Evolutionary conservation across 2,113 vertebrate genomes (phyloP).

Genomic region (Labrus mixtus): DNA sequence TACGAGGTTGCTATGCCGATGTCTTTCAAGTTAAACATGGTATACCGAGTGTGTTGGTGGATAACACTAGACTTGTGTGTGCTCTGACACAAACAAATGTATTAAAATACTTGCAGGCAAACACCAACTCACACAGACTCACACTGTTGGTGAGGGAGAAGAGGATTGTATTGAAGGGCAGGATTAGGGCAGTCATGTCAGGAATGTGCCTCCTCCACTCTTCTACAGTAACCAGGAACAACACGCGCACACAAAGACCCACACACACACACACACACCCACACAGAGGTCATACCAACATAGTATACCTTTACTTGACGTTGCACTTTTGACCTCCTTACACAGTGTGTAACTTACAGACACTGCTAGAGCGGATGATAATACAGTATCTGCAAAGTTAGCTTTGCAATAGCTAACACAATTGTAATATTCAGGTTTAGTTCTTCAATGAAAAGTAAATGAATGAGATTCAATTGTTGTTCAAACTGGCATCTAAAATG

Average conservation of each 20-base stretch:
- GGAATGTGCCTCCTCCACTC: constrained; percentile 54
- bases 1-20: constrained; percentile 49
- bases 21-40: constrained; percentile 18
- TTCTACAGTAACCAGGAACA: constrained; percentile 18
- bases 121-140: background rate
- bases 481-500: background rate
- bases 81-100: constrained; percentile 16
- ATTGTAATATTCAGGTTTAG: background rate
- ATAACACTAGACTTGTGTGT: background rate
- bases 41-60: constrained; percentile 13
- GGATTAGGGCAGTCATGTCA: constrained; percentile 49
- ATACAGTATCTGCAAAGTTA: background rate
- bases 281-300: background rate
- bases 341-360: constrained; percentile 2
- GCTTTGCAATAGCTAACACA: background rate
- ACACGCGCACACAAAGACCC: constrained; percentile 3
- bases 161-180: constrained; percentile 18
- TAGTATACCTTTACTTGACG: background rate
- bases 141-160: constrained; percentile 26
- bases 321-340: constrained; percentile 45
- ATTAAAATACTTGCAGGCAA: background rate
- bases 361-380: background rate
- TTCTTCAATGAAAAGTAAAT: background rate
- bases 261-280: background rate
- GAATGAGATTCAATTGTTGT: background rate